These are phyloP conservation scores for Leptinotarsa texana DNA, from an alignment of 1,140 invertebrate genomes.

Conservation along the genomic window DNA sequence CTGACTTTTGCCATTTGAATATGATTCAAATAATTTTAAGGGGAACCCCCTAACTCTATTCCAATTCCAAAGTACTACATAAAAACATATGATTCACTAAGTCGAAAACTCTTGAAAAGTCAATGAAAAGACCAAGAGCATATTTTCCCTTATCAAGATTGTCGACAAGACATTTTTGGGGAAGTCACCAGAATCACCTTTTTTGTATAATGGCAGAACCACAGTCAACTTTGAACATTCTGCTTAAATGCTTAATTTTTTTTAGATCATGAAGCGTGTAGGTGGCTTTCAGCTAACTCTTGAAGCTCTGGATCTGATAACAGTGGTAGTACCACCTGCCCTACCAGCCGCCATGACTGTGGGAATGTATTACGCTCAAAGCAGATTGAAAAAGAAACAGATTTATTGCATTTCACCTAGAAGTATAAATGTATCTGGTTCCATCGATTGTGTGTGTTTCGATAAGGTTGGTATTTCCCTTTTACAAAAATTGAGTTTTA, in stretches of 20 bases:
- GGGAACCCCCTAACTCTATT: no score
- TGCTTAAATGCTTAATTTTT: not conserved
- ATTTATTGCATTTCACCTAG: slow-evolving; percentile 95
- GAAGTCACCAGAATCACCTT: no score
- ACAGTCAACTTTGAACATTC: no score
- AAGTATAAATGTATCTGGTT: slow-evolving; percentile 93
- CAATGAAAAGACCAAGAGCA: no score
- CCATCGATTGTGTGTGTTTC: slow-evolving; percentile 94
- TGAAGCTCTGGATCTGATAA: slow-evolving; percentile 87
- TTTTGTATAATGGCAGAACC: no score
- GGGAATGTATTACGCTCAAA: slow-evolving; percentile 88
- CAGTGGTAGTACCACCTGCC: slow-evolving; percentile 91
- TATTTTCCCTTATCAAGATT: no score
- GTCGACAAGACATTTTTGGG: no score
- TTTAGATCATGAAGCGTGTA: slow-evolving; percentile 61
- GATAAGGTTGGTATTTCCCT: slow-evolving; percentile 77
- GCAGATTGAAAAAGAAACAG: slow-evolving; percentile 74
- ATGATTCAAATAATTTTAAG: no score
- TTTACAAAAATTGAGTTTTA: not conserved
- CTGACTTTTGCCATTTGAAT: no score
- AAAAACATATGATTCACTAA: no score
- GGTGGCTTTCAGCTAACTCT: slow-evolving; percentile 68
- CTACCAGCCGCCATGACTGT: slow-evolving; percentile 94
- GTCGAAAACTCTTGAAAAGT: no score
- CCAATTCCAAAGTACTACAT: no score